Conservation (phyloP, 2,888 invertebrate species). For the Cheilosia vulpina region DNA sequence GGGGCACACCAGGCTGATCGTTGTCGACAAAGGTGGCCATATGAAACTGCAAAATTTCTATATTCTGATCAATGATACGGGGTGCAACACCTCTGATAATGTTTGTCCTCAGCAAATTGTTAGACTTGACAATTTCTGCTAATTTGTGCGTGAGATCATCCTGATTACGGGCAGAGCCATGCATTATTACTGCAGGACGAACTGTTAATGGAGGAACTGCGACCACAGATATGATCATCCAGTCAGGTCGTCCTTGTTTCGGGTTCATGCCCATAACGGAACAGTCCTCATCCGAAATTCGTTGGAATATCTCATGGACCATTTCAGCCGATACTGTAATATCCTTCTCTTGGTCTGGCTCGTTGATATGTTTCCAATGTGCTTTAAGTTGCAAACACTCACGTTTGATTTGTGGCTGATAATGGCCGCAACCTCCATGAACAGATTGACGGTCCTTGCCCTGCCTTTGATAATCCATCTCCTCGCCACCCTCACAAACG, state of each 20-base stretch:
- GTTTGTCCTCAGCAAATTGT: conserved; percentile 86
- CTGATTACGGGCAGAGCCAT: conserved; percentile 87
- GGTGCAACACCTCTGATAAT: conserved; percentile 87
- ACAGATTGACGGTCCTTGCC: not conserved
- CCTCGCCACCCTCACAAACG: conserved; percentile 98
- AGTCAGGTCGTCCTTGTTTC: conserved; percentile 96
- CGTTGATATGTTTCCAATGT: conserved; percentile 98
- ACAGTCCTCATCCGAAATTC: conserved; percentile 96
- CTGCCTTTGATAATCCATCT: conserved; percentile 88
- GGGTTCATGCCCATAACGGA: conserved; percentile 96
- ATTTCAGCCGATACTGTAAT: conserved; percentile 95
- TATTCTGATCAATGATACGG: conserved; percentile 87
- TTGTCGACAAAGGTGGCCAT: conserved; percentile 87
- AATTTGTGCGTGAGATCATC: conserved; percentile 89
- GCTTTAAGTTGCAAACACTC: conserved; percentile 94
- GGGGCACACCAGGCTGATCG: conserved; percentile 86
- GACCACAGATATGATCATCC: conserved; percentile 95
- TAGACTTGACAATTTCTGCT: conserved; percentile 87
- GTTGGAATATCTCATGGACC: conserved; percentile 96
- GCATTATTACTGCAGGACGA: conserved; percentile 96
- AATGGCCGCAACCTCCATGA: conserved; percentile 92
- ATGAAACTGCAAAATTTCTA: conserved; percentile 87
- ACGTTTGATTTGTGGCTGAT: conserved; percentile 94
- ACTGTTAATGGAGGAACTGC: conserved; percentile 97
- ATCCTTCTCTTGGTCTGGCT: conserved; percentile 93